Conservation (phyloP, 1,140 invertebrate species). For the Acromyrmex echinatior region DNA sequence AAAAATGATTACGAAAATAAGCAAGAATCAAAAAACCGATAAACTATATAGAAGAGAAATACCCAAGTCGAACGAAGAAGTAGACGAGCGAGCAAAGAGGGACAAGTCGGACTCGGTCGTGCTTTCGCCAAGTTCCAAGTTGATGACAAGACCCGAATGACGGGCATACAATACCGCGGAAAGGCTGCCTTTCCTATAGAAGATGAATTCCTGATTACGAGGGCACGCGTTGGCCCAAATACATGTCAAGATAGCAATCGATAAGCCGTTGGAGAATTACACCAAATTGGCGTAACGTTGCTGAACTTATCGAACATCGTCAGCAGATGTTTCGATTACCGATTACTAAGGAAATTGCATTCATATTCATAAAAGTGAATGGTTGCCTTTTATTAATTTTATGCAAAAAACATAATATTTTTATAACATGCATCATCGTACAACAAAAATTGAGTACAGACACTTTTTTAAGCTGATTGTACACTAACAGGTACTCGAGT, state of each 20-base stretch:
- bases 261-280: slow-evolving; percentile 15
- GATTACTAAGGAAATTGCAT: background rate
- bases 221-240: background rate
- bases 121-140: slow-evolving; percentile 53
- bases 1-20: slow-evolving; percentile 30
- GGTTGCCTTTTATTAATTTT: background rate
- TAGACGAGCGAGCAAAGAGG: background rate
- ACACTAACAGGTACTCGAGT: background rate
- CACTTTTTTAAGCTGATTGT: background rate
- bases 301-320: background rate
- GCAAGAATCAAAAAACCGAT: background rate
- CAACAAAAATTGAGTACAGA: background rate
- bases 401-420: background rate
- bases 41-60: slow-evolving; percentile 8
- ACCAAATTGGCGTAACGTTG: slow-evolving; percentile 37
- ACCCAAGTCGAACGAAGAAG: background rate
- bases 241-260: slow-evolving; percentile 42
- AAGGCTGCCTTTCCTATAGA: slow-evolving; percentile 17
- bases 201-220: slow-evolving; percentile 59
- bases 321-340: background rate
- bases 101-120: slow-evolving; percentile 19
- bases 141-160: slow-evolving; percentile 46
- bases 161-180: slow-evolving; percentile 38
- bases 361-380: background rate
- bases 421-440: background rate